Percentiles rank a stretch among this genome's conserved stretches.
phyloP scores from a whole-genome alignment of 2,797 vertebrate species.

The Anabacerthia variegaticeps region DNA sequence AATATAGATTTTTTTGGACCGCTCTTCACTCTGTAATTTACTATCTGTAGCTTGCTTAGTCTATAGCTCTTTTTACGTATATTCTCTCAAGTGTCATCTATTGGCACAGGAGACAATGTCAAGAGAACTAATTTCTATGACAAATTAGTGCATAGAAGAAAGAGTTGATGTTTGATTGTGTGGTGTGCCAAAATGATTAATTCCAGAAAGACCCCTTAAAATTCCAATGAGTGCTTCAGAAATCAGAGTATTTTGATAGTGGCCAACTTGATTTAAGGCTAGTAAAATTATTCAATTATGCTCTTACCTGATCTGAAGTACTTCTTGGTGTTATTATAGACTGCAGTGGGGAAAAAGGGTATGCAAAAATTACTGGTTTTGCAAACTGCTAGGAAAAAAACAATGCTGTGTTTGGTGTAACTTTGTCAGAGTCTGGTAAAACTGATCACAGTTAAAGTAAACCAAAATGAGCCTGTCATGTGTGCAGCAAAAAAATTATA shows the following conservation, averaged over 20 bases:
- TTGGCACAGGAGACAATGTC: slow-evolving; percentile 25
- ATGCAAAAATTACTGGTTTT: background rate
- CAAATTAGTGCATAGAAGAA: slow-evolving; percentile 20
- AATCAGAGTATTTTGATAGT: slow-evolving; percentile 7
- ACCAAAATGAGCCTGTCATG: background rate
- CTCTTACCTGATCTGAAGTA: background rate
- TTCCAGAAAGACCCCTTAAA: slow-evolving; percentile 35
- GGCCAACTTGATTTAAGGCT: background rate
- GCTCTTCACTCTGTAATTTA: slow-evolving; percentile 8
- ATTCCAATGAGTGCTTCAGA: slow-evolving; percentile 1
- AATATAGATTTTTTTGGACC: slow-evolving; percentile 18
- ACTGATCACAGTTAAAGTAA: background rate
- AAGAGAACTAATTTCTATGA: slow-evolving; percentile 29
- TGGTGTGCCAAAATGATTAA: slow-evolving; percentile 20
- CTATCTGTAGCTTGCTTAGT: slow-evolving; percentile 21
- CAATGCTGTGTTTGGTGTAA: background rate
- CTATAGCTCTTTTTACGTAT: slow-evolving; percentile 17
- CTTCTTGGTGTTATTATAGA: background rate
- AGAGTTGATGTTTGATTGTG: background rate
- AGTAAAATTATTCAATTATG: background rate
- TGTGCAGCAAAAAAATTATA: background rate
- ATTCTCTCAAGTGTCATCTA: background rate
- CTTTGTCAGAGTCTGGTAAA: slow-evolving; percentile 8
- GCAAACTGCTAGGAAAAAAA: background rate
- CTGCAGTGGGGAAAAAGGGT: background rate